Evolutionary conservation across 2,888 invertebrate genomes (phyloP).

Genomic region (Drosophila putrida): DNA sequence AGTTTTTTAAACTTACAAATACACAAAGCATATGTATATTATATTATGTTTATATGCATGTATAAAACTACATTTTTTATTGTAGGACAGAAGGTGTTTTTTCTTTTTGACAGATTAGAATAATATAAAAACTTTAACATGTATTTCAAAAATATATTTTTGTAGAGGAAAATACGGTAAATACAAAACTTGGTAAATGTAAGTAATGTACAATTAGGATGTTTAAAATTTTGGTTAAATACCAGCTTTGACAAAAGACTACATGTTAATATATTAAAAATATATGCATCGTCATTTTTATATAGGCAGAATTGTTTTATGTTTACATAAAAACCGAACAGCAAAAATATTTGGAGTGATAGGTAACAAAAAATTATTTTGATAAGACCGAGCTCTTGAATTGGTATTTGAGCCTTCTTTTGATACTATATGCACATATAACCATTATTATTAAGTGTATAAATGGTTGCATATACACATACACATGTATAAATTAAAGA

Average conservation of each 20-base stretch:
- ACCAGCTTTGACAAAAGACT: constrained; percentile 57
- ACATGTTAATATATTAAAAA: constrained; percentile 49
- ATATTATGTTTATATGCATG: constrained; percentile 8
- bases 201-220: constrained; percentile 61
- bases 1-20: neutral
- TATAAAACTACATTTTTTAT: constrained; percentile 7
- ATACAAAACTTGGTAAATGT: constrained; percentile 63
- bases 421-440: constrained; percentile 24
- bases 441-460: constrained; percentile 38
- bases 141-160: constrained; percentile 73
- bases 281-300: constrained; percentile 32
- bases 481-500: constrained; percentile 42
- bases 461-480: constrained; percentile 39
- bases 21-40: constrained; percentile 4
- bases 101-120: constrained; percentile 10
- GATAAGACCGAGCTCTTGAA: constrained; percentile 20
- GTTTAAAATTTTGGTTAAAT: constrained; percentile 51
- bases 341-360: constrained; percentile 25
- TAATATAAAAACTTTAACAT: constrained; percentile 37
- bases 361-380: constrained; percentile 31
- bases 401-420: constrained; percentile 20
- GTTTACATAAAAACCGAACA: constrained; percentile 44
- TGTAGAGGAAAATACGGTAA: constrained; percentile 77
- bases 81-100: constrained; percentile 1
- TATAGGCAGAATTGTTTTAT: constrained; percentile 25